These are phyloP conservation scores for Ornithorhynchus anatinus DNA, from an alignment of 2,113 vertebrate species.

Conservation along the genomic window DNA sequence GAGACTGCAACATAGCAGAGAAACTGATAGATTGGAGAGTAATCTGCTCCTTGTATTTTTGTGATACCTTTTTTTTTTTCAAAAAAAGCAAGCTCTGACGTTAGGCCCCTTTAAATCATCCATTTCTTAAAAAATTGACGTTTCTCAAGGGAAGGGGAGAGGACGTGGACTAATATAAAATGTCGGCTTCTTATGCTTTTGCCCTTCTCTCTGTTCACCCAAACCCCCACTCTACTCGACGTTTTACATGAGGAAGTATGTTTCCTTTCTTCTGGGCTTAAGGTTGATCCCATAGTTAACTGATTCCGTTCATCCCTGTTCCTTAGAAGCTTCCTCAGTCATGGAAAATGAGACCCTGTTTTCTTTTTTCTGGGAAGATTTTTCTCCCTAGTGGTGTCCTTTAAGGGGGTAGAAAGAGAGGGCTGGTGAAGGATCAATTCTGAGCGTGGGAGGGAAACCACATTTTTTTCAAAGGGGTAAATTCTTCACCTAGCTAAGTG, in stretches of 20 bases:
- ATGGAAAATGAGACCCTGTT: background rate
- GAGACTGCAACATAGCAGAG: background rate
- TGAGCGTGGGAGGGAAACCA: background rate
- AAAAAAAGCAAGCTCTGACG: background rate
- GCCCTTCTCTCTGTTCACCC: no score
- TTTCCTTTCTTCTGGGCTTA: background rate
- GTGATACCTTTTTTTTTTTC: background rate
- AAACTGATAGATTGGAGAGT: background rate
- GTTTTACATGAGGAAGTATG: no score
- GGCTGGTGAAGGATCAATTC: background rate
- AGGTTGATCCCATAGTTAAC: background rate
- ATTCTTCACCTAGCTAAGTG: background rate
- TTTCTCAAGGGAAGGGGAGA: no score
- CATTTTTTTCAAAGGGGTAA: background rate
- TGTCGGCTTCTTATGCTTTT: no score
- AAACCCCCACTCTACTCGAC: no score
- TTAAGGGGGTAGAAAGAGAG: background rate
- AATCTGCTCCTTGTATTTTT: background rate
- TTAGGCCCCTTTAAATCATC: background rate
- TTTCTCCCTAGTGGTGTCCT: background rate
- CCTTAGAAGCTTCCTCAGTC: background rate
- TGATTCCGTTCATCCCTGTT: background rate
- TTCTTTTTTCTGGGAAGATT: no score
- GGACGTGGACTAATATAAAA: no score
- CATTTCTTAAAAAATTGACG: background rate